A percentile compares a stretch with the other conserved stretches of the same genome.
Conservation (phyloP, 1,140 invertebrate genomes). For the Drosophila baimaii region DNA sequence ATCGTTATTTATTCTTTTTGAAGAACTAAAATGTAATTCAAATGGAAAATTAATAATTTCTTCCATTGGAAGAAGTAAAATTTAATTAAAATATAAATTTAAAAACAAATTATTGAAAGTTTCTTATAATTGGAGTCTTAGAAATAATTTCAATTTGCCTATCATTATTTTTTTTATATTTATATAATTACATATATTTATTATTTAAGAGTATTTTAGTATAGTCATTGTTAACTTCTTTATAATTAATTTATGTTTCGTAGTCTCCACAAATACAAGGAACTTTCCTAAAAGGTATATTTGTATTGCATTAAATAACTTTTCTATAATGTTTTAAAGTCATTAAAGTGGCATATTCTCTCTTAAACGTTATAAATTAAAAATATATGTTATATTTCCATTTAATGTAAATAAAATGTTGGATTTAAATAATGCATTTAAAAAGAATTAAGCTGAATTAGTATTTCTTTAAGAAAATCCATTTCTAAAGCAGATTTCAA, state of each 20-base stretch:
- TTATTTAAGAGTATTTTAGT: background rate
- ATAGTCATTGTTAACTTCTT: background rate
- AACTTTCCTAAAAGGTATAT: conserved; percentile 7
- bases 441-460: too few relatives aligned
- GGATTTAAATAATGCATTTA: too few relatives aligned
- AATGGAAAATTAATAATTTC: background rate
- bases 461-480: too few relatives aligned
- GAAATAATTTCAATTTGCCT: fast-evolving
- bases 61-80: background rate
- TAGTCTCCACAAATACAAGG: conserved; percentile 4
- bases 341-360: background rate
- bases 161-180: too few relatives aligned
- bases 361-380: background rate
- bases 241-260: background rate
- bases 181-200: too few relatives aligned
- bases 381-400: background rate
- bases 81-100: background rate
- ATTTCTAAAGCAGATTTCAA: background rate
- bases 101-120: background rate
- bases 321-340: background rate
- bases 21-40: background rate
- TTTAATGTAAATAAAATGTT: background rate
- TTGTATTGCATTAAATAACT: background rate
- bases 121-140: too few relatives aligned
- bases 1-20: background rate